Conservation (phyloP, 2,888 invertebrate genomes). For the Dorcus parallelipipedus region DNA sequence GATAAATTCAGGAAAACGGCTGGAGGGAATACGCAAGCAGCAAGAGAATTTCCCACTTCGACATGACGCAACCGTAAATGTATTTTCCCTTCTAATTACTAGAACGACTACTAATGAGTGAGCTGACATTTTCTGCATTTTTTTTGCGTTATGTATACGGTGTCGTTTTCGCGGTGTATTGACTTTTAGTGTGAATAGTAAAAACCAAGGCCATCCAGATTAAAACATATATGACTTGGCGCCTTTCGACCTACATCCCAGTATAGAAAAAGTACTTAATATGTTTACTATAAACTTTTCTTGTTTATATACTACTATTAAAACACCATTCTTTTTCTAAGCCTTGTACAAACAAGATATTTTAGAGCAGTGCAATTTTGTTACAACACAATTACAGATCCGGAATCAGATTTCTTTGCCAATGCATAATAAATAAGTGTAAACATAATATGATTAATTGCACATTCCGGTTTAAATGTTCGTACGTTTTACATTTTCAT, state of each 20-base stretch:
- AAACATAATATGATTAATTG: too few species aligned
- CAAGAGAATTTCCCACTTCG: too few species aligned
- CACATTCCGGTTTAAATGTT: too few species aligned
- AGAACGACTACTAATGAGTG: not conserved
- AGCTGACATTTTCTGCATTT: constrained; percentile 1
- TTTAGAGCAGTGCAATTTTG: not conserved
- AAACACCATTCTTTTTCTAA: constrained; percentile 1
- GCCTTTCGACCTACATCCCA: constrained; percentile 29
- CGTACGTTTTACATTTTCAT: too few species aligned
- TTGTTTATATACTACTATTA: constrained; percentile 6
- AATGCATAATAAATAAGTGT: too few species aligned
- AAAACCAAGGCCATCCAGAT: constrained; percentile 32
- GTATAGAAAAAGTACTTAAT: constrained; percentile 25
- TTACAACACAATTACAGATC: not conserved
- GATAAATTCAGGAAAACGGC: too few species aligned
- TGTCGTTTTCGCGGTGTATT: constrained; percentile 34
- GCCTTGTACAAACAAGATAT: constrained; percentile 4
- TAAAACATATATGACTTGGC: constrained; percentile 24
- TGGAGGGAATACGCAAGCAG: too few species aligned
- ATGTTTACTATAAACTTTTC: constrained; percentile 23
- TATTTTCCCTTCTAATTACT: not conserved
- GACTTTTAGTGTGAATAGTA: constrained; percentile 29
- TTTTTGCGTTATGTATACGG: constrained; percentile 22
- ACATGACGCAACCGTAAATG: not conserved
- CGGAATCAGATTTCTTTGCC: not conserved